Base-by-base conservation (phyloP, 2,888 invertebrate species). In the Lampropteryx suffumata region DNA sequence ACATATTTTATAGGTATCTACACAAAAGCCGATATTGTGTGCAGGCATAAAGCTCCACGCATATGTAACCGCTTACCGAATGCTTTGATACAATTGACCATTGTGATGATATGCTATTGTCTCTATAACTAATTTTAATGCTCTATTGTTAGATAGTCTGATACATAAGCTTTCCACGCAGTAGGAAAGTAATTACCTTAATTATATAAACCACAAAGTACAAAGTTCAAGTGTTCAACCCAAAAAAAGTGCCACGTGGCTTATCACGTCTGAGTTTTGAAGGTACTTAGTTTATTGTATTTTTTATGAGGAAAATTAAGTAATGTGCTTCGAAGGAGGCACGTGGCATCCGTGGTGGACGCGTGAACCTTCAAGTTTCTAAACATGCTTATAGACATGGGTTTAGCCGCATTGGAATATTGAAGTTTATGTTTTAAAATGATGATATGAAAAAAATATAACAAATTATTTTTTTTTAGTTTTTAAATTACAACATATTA, bases 1-100 rank as follows among this genome's bases (percentile, higher is more conserved):
- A n/a, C 34, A 17, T 24, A 27, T 37, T n/a, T 37, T 13, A 4
- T 24, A n/a, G n/a, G n/a, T 27, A 27, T 32, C 34, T 9, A 29
- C 6, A 37, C 24, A 37, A 33, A 46, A 33, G 32, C 39, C 17
- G 27, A 17, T 32, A 32, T 17, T 26, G 14, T 47, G 43, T 29
- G 8, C 29, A 3, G 11, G 28, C 43, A 41, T 30, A 40, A 40
- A 12, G 17, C 27, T 26, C 17, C 30, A 27, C 17, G 7, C 11
- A 13, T 11, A 35, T 64, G 67, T 74, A 73, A 75, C 61, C 64
- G 61, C 62, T 75, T 71, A 70, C 65, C 64, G 50, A 69, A 69
- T 60, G 57, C 48, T 64, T 71, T 73, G 69, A 69, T 53, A 36
- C 28, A 12, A 43, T 24, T 41, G 43, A 40, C 59, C 42, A 62